Base-by-base conservation (phyloP, 2,888 invertebrate species). In the Stenchaetothrips biformis region DNA sequence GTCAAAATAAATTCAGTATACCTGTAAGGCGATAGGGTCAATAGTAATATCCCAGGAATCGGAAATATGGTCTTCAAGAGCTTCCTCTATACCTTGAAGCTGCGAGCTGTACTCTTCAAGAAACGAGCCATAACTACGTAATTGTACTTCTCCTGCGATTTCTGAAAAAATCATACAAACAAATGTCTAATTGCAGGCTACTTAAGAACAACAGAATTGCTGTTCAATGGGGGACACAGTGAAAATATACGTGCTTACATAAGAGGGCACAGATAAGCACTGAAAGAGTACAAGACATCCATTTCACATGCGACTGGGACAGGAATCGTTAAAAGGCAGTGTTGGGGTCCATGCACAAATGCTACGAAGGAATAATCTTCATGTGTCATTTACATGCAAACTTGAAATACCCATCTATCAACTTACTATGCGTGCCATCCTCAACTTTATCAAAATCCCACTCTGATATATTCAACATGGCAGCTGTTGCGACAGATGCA, bases 91-190 rank as follows among this genome's bases (percentile, higher is more conserved):
- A 48, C 82, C 83, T 78, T 82, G 83, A 27, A 87, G 84, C 80
- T 85, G 85, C 37, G 86, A 84, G 67, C 86, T 86, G 81, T 88
- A 86, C 67, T 87, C 86, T 80, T 89, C 89, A 79, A 90, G 87
- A 84, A 90, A 90, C 80, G 86, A 85, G 1, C 89, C 89, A 85
- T 89, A 90, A 80, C 88, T 87, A 80, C 88, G 87, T 21, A 90
- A 84, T 83, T 89, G 89, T 59, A 88, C 86, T 82, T 90, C 89
- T 48, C 89, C 90, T n/a, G 89, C 88, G 89, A 86, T 84, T 88
- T 87, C 87, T 83, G 81, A 84, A 84, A 78, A 7, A 21, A 74
- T 11, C 8, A n/a, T n/a, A 37, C 37, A 37, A 4, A 37, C 37
- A 1, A 37, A 4, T 37, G 37, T 37, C 2, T 37, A 37, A 37